Conservation (phyloP, 2,113 vertebrate genomes). For the Dermatemys mawii region DNA sequence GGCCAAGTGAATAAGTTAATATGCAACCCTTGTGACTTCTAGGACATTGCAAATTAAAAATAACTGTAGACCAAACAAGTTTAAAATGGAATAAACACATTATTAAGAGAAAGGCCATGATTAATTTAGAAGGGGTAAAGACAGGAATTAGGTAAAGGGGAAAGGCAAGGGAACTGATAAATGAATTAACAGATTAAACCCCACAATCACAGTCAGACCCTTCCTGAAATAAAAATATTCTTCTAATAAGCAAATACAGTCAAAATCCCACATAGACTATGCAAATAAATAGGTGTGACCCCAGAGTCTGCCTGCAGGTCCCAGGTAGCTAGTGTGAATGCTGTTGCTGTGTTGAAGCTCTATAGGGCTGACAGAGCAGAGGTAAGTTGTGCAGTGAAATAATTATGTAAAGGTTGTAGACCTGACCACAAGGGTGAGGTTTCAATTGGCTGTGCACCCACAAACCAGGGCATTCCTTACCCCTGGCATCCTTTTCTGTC, state of each 20-base stretch:
- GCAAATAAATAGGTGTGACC: neutral
- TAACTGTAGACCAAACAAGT: neutral
- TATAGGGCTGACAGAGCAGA: neutral
- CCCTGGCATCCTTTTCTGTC: neutral
- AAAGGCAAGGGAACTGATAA: neutral
- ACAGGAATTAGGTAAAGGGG: conserved; percentile 20
- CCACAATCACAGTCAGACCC: neutral
- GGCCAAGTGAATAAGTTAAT: neutral
- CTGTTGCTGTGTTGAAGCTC: neutral
- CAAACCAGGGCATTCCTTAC: neutral
- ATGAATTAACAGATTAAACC: neutral
- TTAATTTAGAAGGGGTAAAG: neutral
- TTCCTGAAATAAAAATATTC: neutral
- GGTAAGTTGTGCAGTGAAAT: neutral
- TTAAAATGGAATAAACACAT: conserved; percentile 1
- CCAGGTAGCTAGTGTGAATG: no score
- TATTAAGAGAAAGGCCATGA: neutral
- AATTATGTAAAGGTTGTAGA: neutral
- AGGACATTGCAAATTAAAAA: neutral
- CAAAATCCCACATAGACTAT: neutral
- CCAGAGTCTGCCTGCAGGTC: neutral
- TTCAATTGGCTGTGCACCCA: neutral
- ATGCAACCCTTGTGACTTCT: neutral
- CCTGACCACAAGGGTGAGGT: neutral
- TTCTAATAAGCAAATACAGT: neutral